These are phyloP conservation scores for Callaeas wilsoni DNA, from an alignment of 2,113 vertebrate species.

Conservation along the genomic window DNA sequence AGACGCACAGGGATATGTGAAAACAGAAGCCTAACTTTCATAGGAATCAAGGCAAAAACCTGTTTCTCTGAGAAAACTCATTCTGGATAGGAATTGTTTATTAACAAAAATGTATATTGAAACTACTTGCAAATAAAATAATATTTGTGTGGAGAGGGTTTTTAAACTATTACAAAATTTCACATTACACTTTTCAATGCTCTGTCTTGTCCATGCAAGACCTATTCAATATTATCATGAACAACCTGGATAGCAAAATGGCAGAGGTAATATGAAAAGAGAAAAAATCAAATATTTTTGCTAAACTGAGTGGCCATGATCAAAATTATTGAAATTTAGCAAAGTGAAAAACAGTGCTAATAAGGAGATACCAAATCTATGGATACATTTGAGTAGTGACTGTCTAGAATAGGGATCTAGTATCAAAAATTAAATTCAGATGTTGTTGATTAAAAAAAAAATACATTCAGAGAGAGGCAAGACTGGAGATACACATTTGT, in stretches of 20 bases:
- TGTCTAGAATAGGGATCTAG: not conserved
- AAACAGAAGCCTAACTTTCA: not conserved
- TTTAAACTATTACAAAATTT: not conserved
- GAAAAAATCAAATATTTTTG: not conserved
- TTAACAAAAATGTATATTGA: not conserved
- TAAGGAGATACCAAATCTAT: not conserved
- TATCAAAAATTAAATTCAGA: not conserved
- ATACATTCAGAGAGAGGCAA: not conserved
- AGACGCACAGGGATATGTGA: rapidly evolving
- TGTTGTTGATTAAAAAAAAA: not conserved
- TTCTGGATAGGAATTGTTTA: not conserved
- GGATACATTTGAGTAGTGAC: not conserved
- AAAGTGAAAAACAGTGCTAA: not conserved
- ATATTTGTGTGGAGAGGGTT: not conserved
- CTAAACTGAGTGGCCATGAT: not conserved
- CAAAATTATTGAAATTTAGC: not conserved
- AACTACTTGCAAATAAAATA: not conserved
- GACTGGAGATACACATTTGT: not conserved
- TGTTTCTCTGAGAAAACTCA: not conserved
- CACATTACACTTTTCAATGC: not conserved
- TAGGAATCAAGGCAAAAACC: not conserved
- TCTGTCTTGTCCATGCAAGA: not conserved
- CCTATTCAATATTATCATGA: not conserved
- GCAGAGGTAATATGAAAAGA: not conserved
- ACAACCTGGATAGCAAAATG: not conserved